These are phyloP conservation scores for Cartodere bifasciata DNA, from an alignment of 2,888 invertebrate species.

Conservation along the genomic window DNA sequence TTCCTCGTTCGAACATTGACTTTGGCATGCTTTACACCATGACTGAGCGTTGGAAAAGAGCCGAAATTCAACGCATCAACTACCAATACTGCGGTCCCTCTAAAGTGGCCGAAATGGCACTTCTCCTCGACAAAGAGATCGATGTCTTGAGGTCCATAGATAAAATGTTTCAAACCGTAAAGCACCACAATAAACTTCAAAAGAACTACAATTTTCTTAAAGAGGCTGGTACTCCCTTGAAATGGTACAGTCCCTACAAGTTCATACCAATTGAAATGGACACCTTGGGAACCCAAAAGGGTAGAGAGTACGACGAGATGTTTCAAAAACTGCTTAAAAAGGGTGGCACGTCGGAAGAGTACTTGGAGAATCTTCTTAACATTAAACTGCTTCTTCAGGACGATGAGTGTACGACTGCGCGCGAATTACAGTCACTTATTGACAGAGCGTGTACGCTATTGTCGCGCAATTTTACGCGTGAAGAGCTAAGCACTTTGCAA, in stretches of 20 bases:
- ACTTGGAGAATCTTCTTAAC: constrained; percentile 56
- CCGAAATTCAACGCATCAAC: constrained; percentile 50
- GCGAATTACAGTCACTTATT: constrained; percentile 48
- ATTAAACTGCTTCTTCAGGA: constrained; percentile 54
- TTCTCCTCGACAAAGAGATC: constrained; percentile 62
- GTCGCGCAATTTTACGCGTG: constrained; percentile 45
- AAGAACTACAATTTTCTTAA: constrained; percentile 51
- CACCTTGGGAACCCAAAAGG: constrained; percentile 66
- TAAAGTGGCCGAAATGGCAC: constrained; percentile 55
- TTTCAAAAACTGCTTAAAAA: constrained; percentile 53
- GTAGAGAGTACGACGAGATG: constrained; percentile 58
- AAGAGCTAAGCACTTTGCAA: constrained; percentile 50
- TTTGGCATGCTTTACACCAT: constrained; percentile 61
- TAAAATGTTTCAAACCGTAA: constrained; percentile 48
- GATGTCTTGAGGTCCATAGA: constrained; percentile 56
- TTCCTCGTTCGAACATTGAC: constrained; percentile 56
- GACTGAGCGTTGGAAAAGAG: constrained; percentile 55
- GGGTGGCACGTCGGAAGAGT: constrained; percentile 46
- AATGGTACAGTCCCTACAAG: constrained; percentile 40
- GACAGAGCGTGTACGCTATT: constrained; percentile 61
- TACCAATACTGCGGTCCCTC: constrained; percentile 51
- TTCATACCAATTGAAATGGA: constrained; percentile 59
- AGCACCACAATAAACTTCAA: constrained; percentile 44
- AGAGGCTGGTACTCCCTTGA: constrained; percentile 51
- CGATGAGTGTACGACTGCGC: constrained; percentile 43